Evolutionary conservation across 2,797 vertebrate genomes (phyloP).

Genomic region (Helostoma temminkii): DNA sequence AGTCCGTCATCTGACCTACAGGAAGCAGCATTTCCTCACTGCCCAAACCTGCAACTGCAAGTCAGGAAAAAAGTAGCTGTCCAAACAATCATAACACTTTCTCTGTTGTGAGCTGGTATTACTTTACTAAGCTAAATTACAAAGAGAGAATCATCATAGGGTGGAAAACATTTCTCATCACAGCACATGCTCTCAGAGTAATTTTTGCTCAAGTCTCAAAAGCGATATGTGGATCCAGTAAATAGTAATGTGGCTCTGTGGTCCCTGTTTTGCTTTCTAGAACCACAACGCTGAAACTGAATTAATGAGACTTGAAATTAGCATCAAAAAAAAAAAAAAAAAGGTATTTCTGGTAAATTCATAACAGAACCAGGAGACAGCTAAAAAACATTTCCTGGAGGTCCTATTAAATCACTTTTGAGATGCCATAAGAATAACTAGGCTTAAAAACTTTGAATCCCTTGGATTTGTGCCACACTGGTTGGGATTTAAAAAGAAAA

Average conservation of each 20-base stretch:
- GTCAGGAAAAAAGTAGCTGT: not conserved
- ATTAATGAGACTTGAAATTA: constrained; percentile 74
- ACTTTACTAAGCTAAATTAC: constrained; percentile 33
- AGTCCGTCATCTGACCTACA: constrained; percentile 51
- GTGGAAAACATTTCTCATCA: constrained; percentile 39
- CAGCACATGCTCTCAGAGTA: constrained; percentile 7
- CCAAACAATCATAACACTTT: not conserved
- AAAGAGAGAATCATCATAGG: constrained; percentile 5
- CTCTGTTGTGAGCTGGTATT: constrained; percentile 8
- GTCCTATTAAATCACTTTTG: constrained; percentile 51
- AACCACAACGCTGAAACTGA: constrained; percentile 57
- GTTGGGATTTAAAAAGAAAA: constrained; percentile 48
- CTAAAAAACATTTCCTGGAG: constrained; percentile 44
- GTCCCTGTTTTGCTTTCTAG: constrained; percentile 53
- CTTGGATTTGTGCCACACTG: constrained; percentile 46
- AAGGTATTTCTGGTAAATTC: constrained; percentile 66
- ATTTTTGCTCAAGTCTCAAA: constrained; percentile 34
- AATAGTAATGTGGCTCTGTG: constrained; percentile 40
- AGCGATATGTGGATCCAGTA: constrained; percentile 24
- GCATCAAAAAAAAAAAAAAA: constrained; percentile 73
- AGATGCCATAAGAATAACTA: constrained; percentile 58
- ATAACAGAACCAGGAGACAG: constrained; percentile 49
- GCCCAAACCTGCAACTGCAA: constrained; percentile 25
- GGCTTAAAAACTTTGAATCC: constrained; percentile 40
- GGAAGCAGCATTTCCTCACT: constrained; percentile 67